Evolutionary conservation across 1,140 invertebrate species (phyloP).

Genomic region (Drosophila fuyamai): DNA sequence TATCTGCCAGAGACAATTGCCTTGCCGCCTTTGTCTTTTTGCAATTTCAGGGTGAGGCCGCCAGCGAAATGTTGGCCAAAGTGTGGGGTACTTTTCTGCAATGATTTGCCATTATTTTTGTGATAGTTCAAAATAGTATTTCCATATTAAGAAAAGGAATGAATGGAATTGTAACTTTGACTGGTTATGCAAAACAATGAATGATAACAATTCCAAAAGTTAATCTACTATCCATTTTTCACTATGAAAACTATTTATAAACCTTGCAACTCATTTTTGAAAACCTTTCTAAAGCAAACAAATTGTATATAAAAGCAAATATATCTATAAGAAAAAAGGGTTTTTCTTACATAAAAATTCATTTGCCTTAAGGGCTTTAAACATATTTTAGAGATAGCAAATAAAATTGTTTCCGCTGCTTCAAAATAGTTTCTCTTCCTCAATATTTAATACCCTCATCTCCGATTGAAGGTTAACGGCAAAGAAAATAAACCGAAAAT

Average conservation of each 20-base stretch:
- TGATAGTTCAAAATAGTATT: conserved; percentile 13
- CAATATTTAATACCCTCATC: neutral
- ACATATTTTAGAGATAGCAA: neutral
- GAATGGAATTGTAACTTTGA: conserved; percentile 11
- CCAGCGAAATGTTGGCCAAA: conserved; percentile 62
- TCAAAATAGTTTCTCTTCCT: conserved; percentile 10
- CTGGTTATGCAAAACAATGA: neutral
- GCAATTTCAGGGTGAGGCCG: conserved; percentile 60
- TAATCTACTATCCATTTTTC: neutral
- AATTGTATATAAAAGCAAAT: too few species aligned
- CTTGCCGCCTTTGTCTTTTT: conserved; percentile 42
- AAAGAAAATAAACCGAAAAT: conserved; percentile 13
- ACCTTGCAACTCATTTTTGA: neutral
- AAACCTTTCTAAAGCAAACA: too few species aligned
- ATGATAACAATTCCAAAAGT: neutral
- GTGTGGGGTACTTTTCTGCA: conserved; percentile 42
- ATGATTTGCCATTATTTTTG: conserved; percentile 63
- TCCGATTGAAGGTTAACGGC: conserved; percentile 27
- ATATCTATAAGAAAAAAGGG: too few species aligned
- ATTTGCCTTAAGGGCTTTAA: neutral
- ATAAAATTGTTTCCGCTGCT: neutral
- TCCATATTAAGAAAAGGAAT: conserved; percentile 19
- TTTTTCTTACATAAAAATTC: too few species aligned
- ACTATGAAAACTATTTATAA: neutral
- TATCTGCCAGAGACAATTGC: conserved; percentile 44